A percentile compares a stretch with the other conserved stretches of the same genome.
phyloP scores from a whole-genome alignment of 2,888 invertebrate species.

The Leptura quadrifasciata region DNA sequence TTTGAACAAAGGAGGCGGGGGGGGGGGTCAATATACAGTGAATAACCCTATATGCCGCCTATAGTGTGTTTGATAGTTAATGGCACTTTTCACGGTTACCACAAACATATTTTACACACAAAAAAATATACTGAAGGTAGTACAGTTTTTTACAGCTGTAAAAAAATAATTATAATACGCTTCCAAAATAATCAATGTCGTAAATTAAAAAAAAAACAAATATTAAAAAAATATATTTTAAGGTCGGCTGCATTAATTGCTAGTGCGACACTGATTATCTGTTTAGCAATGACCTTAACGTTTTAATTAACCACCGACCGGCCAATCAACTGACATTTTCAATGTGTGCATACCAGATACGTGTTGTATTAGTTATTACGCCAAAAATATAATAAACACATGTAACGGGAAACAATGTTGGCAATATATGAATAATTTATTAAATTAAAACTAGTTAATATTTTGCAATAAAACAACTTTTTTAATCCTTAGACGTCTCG shows the following conservation, averaged over 20 bases:
- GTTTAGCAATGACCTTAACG: conserved; percentile 6
- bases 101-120: no score
- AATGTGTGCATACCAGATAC: neutral
- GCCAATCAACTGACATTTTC: conserved; percentile 25
- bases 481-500: neutral
- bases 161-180: no score
- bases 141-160: no score
- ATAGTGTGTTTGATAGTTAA: no score
- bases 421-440: conserved; percentile 4
- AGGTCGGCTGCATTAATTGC: neutral
- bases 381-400: conserved; percentile 21
- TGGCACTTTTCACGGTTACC: no score
- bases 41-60: no score
- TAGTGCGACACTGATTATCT: conserved; percentile 11
- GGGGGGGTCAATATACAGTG: no score
- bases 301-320: conserved; percentile 10
- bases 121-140: no score
- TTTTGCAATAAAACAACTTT: neutral
- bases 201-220: neutral
- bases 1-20: no score
- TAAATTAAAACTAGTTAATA: neutral
- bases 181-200: neutral
- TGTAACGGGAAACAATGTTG: conserved; percentile 4
- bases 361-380: conserved; percentile 8
- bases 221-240: neutral